Evolutionary conservation across 2,797 vertebrate genomes (phyloP).

Genomic region (Falco cherrug): DNA sequence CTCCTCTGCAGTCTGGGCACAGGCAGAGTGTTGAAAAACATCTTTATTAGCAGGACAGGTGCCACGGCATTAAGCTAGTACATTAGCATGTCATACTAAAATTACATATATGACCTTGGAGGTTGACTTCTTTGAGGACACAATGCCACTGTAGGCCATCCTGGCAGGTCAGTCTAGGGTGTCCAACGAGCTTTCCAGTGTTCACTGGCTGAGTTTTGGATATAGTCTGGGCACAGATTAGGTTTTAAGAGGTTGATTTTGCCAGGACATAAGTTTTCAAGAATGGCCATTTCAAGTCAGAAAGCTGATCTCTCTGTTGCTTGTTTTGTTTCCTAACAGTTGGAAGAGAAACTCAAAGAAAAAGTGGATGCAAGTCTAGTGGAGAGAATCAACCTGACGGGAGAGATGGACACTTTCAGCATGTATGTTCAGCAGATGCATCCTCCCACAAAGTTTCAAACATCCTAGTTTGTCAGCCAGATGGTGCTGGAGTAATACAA

Average conservation of each 20-base stretch:
- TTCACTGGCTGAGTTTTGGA: background rate
- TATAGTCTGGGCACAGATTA: background rate
- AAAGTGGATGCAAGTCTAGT: constrained; percentile 91
- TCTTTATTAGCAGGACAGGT: constrained; percentile 32
- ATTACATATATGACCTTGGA: constrained; percentile 12
- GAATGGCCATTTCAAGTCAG: background rate
- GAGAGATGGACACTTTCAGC: constrained; percentile 99
- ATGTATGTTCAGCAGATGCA: constrained; percentile 80
- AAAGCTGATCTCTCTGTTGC: background rate
- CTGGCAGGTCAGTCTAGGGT: background rate
- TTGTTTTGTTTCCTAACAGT: constrained; percentile 75
- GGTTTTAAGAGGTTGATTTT: background rate
- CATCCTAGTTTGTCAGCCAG: constrained; percentile 34
- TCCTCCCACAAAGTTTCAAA: background rate
- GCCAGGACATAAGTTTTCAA: background rate
- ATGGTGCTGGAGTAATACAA: constrained; percentile 40
- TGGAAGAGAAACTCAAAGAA: constrained; percentile 98
- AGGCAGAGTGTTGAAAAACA: constrained; percentile 6
- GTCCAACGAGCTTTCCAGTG: background rate
- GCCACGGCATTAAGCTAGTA: background rate
- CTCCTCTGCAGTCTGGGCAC: constrained; percentile 5
- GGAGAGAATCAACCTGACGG: constrained; percentile 94
- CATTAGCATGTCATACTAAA: background rate
- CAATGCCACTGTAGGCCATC: background rate
- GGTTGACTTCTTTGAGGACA: background rate